These are phyloP conservation scores for Rotaria socialis DNA, from an alignment of 2,888 invertebrate genomes.

Conservation along the genomic window DNA sequence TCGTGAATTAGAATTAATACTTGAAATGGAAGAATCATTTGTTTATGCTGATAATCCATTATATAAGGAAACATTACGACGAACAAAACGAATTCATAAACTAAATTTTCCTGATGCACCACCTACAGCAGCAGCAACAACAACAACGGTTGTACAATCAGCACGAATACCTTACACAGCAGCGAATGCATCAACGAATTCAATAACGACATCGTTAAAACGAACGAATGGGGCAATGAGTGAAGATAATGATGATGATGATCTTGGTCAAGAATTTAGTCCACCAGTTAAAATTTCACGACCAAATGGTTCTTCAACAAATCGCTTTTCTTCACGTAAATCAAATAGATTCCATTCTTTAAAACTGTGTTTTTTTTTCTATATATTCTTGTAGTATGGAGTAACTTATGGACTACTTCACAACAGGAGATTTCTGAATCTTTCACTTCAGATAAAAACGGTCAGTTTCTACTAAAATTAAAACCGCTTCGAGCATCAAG, in stretches of 20 bases:
- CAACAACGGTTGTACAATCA: background rate
- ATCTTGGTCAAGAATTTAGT: background rate
- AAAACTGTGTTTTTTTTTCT: background rate
- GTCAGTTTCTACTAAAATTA: background rate
- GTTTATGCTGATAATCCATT: slow-evolving; percentile 29
- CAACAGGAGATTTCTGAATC: background rate
- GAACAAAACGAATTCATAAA: background rate
- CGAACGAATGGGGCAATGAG: background rate
- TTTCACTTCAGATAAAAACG: background rate
- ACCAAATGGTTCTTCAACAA: background rate
- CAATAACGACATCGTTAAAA: background rate
- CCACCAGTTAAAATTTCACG: background rate
- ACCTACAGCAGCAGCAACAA: no score
- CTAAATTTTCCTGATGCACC: background rate
- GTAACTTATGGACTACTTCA: background rate
- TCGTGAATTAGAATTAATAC: slow-evolving; percentile 11
- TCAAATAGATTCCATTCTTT: background rate
- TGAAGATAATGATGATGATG: slow-evolving; percentile 16
- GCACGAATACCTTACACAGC: background rate
- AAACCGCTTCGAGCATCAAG: background rate
- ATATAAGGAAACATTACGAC: background rate
- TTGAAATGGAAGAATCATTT: slow-evolving; percentile 36
- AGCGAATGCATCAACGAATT: background rate
- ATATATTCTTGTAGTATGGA: background rate
- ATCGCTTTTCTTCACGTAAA: background rate